These are phyloP conservation scores for Octopus sinensis DNA, from an alignment of 1,140 invertebrate species.

Conservation along the genomic window DNA sequence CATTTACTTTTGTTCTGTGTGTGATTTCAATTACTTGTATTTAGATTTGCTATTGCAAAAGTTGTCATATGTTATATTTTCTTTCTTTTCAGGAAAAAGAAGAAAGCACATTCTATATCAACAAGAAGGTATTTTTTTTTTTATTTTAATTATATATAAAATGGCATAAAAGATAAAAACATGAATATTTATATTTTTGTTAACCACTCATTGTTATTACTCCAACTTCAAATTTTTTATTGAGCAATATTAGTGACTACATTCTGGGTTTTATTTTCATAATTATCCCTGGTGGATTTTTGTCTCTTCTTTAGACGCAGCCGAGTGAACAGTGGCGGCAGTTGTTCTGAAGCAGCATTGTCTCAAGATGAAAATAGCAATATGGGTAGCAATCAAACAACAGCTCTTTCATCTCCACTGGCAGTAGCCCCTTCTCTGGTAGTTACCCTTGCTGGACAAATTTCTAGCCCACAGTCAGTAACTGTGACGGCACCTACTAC, in stretches of 20 bases:
- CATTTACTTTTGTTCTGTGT: no score
- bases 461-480: neutral
- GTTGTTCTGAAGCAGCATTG: conserved; percentile 27
- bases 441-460: neutral
- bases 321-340: conserved; percentile 32
- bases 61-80: no score
- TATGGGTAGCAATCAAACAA: neutral
- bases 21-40: no score
- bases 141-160: conserved; percentile 4
- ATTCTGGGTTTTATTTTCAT: neutral
- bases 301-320: conserved; percentile 27
- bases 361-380: conserved; percentile 36
- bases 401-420: neutral
- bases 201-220: no score
- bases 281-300: neutral
- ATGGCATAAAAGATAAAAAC: neutral
- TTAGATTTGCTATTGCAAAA: no score
- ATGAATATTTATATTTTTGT: no score
- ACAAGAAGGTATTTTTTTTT: conserved; percentile 14
- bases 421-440: neutral
- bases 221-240: no score
- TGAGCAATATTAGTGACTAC: no score
- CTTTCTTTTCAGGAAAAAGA: conserved; percentile 26
- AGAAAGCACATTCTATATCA: conserved; percentile 26
- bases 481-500: neutral